Percentiles rank a stretch among this genome's conserved stretches.
These are phyloP conservation scores for Drosophila bifasciata DNA, from an alignment of 1,140 invertebrate species.

Conservation along the genomic window DNA sequence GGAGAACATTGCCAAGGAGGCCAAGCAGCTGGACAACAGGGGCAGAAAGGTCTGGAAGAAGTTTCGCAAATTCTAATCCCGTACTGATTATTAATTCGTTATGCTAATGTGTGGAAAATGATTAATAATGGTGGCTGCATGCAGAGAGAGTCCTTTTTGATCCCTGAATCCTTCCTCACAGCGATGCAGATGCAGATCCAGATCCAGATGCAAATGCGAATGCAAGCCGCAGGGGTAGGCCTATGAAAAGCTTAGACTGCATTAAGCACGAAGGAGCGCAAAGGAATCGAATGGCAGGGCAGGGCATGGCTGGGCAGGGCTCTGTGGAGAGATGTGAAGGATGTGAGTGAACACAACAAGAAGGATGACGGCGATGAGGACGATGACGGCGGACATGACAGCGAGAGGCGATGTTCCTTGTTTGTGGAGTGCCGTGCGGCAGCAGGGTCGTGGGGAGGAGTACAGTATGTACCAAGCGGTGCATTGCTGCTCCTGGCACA, in stretches of 20 bases:
- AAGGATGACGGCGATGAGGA: constrained; percentile 44
- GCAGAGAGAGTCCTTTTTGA: constrained; percentile 35
- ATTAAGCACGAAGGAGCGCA: constrained; percentile 48
- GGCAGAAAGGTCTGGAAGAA: constrained; percentile 24
- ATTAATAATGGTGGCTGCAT: constrained; percentile 55
- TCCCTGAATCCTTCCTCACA: neutral
- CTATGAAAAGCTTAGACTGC: constrained; percentile 72
- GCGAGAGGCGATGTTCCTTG: constrained; percentile 19
- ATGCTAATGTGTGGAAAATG: constrained; percentile 44
- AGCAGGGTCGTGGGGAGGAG: constrained; percentile 44
- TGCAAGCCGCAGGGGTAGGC: constrained; percentile 65
- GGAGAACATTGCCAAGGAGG: neutral
- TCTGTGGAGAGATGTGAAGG: constrained; percentile 25
- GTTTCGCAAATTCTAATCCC: constrained; percentile 18
- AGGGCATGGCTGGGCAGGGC: constrained; percentile 4
- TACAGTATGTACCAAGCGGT: constrained; percentile 83
- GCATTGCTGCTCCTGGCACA: constrained; percentile 77
- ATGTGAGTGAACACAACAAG: constrained; percentile 29
- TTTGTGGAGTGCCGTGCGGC: constrained; percentile 1
- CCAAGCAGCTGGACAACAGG: too few species aligned
- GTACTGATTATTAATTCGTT: constrained; percentile 43
- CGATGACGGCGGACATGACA: constrained; percentile 66
- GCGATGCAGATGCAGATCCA: constrained; percentile 24
- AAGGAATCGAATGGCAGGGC: constrained; percentile 22
- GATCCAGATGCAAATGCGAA: constrained; percentile 30